phyloP scores from a whole-genome alignment of 2,797 vertebrate species.

The Gymnopithys bicolor region DNA sequence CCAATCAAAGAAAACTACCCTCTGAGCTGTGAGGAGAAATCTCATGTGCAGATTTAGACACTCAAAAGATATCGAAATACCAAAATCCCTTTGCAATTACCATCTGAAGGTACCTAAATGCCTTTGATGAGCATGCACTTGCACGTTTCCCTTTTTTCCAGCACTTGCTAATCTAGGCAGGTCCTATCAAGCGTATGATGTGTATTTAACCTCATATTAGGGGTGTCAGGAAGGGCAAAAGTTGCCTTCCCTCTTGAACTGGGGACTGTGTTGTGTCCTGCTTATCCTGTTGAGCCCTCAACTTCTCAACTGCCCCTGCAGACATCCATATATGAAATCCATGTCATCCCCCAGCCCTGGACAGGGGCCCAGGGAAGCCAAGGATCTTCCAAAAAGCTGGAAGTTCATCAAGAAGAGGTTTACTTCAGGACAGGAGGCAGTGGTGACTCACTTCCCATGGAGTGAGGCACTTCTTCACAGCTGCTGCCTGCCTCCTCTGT shows the following conservation, averaged over 20 bases:
- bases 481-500: not conserved
- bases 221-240: not conserved
- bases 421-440: not conserved
- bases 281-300: not conserved
- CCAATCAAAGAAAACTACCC: not conserved
- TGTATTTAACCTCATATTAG: not conserved
- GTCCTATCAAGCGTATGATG: not conserved
- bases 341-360: accelerated
- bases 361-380: not conserved
- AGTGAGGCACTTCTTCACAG: not conserved
- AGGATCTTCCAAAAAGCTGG: not conserved
- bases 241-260: not conserved
- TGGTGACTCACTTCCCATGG: not conserved
- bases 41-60: not conserved
- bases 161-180: not conserved
- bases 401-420: not conserved
- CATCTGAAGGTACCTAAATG: not conserved
- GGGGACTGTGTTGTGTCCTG: accelerated
- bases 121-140: not conserved
- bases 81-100: not conserved
- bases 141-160: not conserved
- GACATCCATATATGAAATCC: accelerated
- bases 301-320: accelerated
- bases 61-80: not conserved
- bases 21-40: not conserved